Evolutionary conservation across 2,888 invertebrate genomes (phyloP).

Genomic region (Spodoptera picta): DNA sequence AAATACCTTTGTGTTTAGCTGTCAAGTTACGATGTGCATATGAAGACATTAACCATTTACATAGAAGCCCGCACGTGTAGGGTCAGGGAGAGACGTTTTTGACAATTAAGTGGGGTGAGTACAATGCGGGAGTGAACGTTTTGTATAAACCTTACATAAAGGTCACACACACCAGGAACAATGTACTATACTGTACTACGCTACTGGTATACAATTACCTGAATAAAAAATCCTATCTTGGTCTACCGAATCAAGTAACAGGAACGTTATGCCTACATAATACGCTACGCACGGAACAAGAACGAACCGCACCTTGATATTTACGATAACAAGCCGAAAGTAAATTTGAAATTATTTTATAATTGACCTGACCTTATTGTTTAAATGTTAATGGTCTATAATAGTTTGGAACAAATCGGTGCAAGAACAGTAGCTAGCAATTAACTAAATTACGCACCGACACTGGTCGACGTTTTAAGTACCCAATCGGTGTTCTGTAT

Average conservation of each 20-base stretch:
- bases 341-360: slow-evolving; percentile 44
- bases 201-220: no score
- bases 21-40: slow-evolving; percentile 6
- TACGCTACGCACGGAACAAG: slow-evolving; percentile 37
- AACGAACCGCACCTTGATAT: slow-evolving; percentile 51
- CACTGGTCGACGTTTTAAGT: slow-evolving; percentile 23
- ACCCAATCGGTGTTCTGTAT: slow-evolving; percentile 30
- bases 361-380: slow-evolving; percentile 63
- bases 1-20: slow-evolving; percentile 30
- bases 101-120: no score
- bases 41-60: not conserved
- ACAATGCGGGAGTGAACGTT: no score
- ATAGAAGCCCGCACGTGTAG: no score
- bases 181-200: no score
- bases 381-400: slow-evolving; percentile 61
- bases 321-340: slow-evolving; percentile 49
- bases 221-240: not conserved
- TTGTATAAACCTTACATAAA: not conserved
- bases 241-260: slow-evolving; percentile 2
- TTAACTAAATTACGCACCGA: slow-evolving; percentile 42
- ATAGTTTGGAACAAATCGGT: slow-evolving; percentile 47
- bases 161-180: no score
- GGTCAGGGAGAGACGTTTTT: no score
- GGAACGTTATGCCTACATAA: slow-evolving; percentile 21
- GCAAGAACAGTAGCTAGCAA: slow-evolving; percentile 42